These are phyloP conservation scores for Lepus europaeus DNA, from an alignment of 2,113 vertebrate genomes.

Conservation along the genomic window DNA sequence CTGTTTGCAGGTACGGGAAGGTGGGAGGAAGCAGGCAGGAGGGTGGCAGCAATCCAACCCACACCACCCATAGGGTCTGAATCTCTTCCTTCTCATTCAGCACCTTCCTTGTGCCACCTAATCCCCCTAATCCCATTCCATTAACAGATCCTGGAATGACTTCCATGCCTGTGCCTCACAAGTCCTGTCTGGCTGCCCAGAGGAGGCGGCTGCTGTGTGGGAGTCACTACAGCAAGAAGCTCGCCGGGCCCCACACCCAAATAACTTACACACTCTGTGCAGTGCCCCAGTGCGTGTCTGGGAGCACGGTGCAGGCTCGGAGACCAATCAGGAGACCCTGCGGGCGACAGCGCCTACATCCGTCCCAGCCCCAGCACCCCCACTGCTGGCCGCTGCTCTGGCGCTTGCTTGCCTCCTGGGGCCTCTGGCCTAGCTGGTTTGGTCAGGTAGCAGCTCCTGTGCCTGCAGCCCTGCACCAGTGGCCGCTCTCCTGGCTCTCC, in stretches of 20 bases:
- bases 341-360: slow-evolving; percentile 76
- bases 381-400: slow-evolving; percentile 71
- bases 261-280: slow-evolving; percentile 97
- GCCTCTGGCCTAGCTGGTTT: slow-evolving; percentile 75
- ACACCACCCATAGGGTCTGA: background rate
- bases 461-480: background rate
- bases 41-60: background rate
- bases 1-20: slow-evolving; percentile 95
- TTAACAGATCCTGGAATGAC: slow-evolving; percentile 95
- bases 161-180: slow-evolving; percentile 94
- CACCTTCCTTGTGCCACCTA: background rate
- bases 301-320: slow-evolving; percentile 76
- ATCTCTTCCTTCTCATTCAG: background rate
- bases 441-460: background rate
- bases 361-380: slow-evolving; percentile 36
- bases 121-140: slow-evolving; percentile 43
- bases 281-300: slow-evolving; percentile 83
- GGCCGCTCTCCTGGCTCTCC: background rate
- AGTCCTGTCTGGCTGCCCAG: slow-evolving; percentile 94
- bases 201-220: slow-evolving; percentile 95
- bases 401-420: slow-evolving; percentile 77
- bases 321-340: slow-evolving; percentile 95
- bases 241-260: slow-evolving; percentile 95
- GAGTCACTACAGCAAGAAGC: slow-evolving; percentile 96
- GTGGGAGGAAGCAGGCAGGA: background rate